Base-by-base conservation (phyloP, 2,888 invertebrate species). In the Elysia crispata region DNA sequence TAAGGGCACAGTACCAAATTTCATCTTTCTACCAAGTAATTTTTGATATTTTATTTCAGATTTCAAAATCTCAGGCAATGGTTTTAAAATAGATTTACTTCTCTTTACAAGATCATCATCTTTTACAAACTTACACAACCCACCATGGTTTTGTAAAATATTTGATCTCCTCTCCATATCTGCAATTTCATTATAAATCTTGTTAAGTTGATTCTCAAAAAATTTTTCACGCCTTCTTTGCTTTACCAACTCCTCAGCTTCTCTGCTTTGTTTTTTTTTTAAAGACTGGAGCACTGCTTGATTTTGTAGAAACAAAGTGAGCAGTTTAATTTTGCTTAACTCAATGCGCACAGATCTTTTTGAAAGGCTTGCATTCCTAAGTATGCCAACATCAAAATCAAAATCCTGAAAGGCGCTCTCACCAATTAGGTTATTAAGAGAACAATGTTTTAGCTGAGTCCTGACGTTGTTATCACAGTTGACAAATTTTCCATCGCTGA, bases 381-480 rank as follows among this genome's bases (percentile, higher is more conserved):
- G 13, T 60, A 41, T 76, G 1, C 15, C 23, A 18, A 76, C 23
- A 49, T 76, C 76, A 66, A 41, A 76, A 28, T 76, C 76, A 15
- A 64, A 76, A 76, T 76, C 76, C 33, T 66, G 41, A 66, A 76
- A 76, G 23, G 76, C 76, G 31, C 76, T 76, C 41, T 76, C 76
- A 3, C 76, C 76, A 41, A 76, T 66, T 15, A 76, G 76, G 20
- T 76, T 76, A 5, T 64, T 76, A 3, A 76, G 20, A 20, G 64
- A 11, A 66, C 76, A 76, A 49, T 76, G 76, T 13, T 31, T 3
- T 3, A 23, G 20, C 23, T 60, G 60, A 6, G 20, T 8, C 15
- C 60, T 60, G 3, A 15, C 15, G 60, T 8, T 3, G 15, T 60
- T 18, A 23, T 20, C 20, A 23, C n/a, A n/a, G n/a, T n/a, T n/a